Base-by-base conservation (phyloP, 1,140 invertebrate genomes). In the Lamellibrachia luymesi region DNA sequence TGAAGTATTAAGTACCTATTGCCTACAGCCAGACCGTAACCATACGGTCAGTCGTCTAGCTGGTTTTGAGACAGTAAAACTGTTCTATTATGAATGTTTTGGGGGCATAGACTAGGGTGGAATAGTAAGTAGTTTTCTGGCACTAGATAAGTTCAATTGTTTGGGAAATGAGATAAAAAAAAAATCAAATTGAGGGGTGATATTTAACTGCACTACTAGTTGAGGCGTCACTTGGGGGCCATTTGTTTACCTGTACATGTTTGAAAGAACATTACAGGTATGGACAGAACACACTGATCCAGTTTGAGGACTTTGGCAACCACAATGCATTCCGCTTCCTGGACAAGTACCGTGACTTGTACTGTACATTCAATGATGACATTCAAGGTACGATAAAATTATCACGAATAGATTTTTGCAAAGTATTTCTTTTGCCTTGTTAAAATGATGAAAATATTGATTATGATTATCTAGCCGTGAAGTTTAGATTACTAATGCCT, bases 241-340 rank as follows among this genome's bases (percentile, higher is more conserved):
- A 38, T 38, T 38, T 38, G 38, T 38, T 38, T 38, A 38, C 38
- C 38, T 38, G 38, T 91, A 10, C 4, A 91, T 91, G 90, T 8
- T 80, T 80, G 13, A 38, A 91, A 38, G 38, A 4, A 89, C 22
- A 91, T 95, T 94, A 2, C 94, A 96, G 96, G 91, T 96, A 95
- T 95, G 96, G 96, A 6, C 94, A 95, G 93, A 94, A 95, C 93
- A 95, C 95, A 89, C 92, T 96, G 52, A 95, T 96, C 50, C 96
- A 96, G 94, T 96, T 96, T 95, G 96, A 96, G 94, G 96, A 96
- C 94, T 96, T 96, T 95, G 96, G 95, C 50, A 96, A 96, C 93
- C 94, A 96, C 90, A 96, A 96, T 94, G 96, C 96, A 10, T 96
- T 96, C 93, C 94, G 94, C 56, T 94, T 96, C n/a, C 93, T 96